Evolutionary conservation across 2,113 vertebrate species (phyloP).

Genomic region (Xyrauchen texanus): DNA sequence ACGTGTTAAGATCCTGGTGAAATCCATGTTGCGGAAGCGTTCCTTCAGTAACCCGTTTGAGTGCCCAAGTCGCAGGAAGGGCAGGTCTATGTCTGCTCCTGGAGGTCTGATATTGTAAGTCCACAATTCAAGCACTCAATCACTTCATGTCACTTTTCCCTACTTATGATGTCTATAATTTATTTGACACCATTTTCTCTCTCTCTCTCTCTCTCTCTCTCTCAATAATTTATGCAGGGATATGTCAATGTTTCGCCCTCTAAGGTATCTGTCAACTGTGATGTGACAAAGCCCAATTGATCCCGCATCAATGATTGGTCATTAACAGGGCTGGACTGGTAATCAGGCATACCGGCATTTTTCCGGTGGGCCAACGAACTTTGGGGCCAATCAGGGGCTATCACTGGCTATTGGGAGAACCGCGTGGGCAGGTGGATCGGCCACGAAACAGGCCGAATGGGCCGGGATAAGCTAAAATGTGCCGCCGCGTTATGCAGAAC

Average conservation of each 20-base stretch:
- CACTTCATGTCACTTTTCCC: slow-evolving; percentile 24
- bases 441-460: too few species aligned
- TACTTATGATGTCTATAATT: neutral
- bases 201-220: slow-evolving; percentile 17
- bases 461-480: too few species aligned
- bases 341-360: too few species aligned
- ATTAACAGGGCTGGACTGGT: too few species aligned
- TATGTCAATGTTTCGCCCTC: slow-evolving; percentile 64
- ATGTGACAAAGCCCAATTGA: neutral
- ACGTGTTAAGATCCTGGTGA: slow-evolving; percentile 87
- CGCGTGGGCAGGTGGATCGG: too few species aligned
- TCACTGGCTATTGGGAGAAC: too few species aligned
- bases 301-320: too few species aligned
- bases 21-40: slow-evolving; percentile 94
- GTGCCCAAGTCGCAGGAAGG: slow-evolving; percentile 71
- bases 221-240: slow-evolving; percentile 63
- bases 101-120: slow-evolving; percentile 89
- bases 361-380: too few species aligned
- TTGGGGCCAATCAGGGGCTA: too few species aligned
- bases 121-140: slow-evolving; percentile 54
- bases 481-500: too few species aligned
- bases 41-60: slow-evolving; percentile 96
- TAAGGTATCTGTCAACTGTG: slow-evolving; percentile 65
- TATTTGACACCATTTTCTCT: slow-evolving; percentile 43
- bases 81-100: slow-evolving; percentile 91